phyloP scores from a whole-genome alignment of 2,888 invertebrate genomes.

The Nasonovia ribisnigri region DNA sequence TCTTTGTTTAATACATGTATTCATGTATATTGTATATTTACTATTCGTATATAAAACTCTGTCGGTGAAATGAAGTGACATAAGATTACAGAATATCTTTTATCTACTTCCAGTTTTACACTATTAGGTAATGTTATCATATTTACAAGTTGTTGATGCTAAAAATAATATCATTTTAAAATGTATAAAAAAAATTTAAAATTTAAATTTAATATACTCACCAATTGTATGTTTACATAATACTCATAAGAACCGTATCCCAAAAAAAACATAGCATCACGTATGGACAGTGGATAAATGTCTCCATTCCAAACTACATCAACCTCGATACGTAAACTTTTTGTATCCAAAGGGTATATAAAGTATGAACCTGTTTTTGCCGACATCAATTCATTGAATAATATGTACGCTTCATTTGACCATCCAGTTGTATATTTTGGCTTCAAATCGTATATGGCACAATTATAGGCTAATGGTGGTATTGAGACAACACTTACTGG shows the following conservation, averaged over 20 bases:
- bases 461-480: slow-evolving; percentile 52
- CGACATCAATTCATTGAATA: slow-evolving; percentile 38
- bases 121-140: background rate
- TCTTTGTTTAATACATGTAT: background rate
- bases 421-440: slow-evolving; percentile 39
- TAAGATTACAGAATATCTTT: background rate
- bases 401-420: slow-evolving; percentile 44
- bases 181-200: background rate
- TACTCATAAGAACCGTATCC: slow-evolving; percentile 69
- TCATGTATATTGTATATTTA: background rate
- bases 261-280: slow-evolving; percentile 72
- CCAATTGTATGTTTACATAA: background rate
- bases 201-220: background rate
- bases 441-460: slow-evolving; percentile 46
- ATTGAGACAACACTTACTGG: background rate
- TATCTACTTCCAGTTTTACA: background rate
- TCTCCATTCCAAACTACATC: slow-evolving; percentile 43
- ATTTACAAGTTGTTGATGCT: slow-evolving; percentile 24
- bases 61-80: slow-evolving; percentile 33
- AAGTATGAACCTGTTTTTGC: background rate
- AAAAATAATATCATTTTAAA: background rate
- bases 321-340: slow-evolving; percentile 42
- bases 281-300: slow-evolving; percentile 69
- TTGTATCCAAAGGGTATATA: slow-evolving; percentile 21
- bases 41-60: slow-evolving; percentile 47